Evolutionary conservation across 1,140 invertebrate genomes (phyloP).

Genomic region (Branchinecta lynchi): DNA sequence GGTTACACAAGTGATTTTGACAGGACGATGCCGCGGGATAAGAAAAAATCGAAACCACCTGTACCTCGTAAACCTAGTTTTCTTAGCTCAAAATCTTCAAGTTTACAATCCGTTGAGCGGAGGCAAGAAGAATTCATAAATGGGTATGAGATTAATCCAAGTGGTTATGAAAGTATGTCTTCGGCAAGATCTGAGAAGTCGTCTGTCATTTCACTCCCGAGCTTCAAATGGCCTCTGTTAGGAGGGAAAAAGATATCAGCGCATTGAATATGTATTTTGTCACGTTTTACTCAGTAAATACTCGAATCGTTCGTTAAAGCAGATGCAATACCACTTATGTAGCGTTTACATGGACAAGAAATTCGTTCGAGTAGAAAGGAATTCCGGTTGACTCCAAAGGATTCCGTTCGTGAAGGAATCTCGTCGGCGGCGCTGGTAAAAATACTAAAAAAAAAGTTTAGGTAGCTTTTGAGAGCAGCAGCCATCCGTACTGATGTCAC

Average conservation of each 20-base stretch:
- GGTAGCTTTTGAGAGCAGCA: too few species aligned
- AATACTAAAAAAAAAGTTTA: too few species aligned
- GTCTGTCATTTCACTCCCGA: neutral
- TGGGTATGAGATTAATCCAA: neutral
- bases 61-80: neutral
- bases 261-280: too few species aligned
- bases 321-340: too few species aligned
- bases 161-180: neutral
- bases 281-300: too few species aligned
- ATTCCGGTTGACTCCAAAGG: too few species aligned
- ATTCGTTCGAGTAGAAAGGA: too few species aligned
- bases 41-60: neutral
- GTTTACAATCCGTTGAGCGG: neutral
- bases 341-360: too few species aligned
- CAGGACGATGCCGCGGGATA: neutral
- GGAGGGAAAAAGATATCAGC: neutral
- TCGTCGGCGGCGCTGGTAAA: too few species aligned
- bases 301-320: too few species aligned
- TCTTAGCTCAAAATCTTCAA: neutral
- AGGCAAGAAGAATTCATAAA: conserved; percentile 1
- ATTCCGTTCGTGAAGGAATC: too few species aligned
- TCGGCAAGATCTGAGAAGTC: neutral
- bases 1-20: neutral
- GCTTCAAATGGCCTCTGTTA: neutral
- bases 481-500: too few species aligned